Evolutionary conservation across 2,113 vertebrate species (phyloP).

Genomic region (Hystrix cristata): DNA sequence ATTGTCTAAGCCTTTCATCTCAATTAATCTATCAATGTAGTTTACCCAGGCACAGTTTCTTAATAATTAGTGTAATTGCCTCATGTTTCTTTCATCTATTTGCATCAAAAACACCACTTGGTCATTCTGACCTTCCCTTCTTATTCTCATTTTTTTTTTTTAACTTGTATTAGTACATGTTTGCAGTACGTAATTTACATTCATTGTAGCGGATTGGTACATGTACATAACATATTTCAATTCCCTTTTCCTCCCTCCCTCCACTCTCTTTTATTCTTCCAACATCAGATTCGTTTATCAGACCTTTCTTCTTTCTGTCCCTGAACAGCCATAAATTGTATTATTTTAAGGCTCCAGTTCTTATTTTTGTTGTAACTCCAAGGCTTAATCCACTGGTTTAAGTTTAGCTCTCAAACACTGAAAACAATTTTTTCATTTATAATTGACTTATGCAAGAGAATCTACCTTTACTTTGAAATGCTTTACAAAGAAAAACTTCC

Average conservation of each 20-base stretch:
- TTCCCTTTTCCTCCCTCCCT: neutral
- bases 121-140: neutral
- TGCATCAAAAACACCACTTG: conserved; percentile 14
- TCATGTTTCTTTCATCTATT: conserved; percentile 22
- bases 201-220: neutral
- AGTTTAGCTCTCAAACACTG: neutral
- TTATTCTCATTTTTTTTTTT: neutral
- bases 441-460: neutral
- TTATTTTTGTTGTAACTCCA: conserved; percentile 24
- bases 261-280: neutral
- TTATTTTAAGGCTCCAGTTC: neutral
- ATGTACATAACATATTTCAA: neutral
- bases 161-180: neutral
- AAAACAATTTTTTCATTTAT: conserved; percentile 16
- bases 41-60: conserved; percentile 34
- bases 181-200: neutral
- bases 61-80: conserved; percentile 37
- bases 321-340: neutral
- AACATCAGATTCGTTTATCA: neutral
- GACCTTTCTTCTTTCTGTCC: neutral
- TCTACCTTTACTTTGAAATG: conserved; percentile 33
- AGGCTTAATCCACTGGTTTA: conserved; percentile 28
- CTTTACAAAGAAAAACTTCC: conserved; percentile 18
- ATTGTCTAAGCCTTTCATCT: conserved; percentile 18
- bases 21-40: neutral